These are phyloP conservation scores for Drosophila pseudoobscura DNA, from an alignment of 1,140 invertebrate species.

Conservation along the genomic window DNA sequence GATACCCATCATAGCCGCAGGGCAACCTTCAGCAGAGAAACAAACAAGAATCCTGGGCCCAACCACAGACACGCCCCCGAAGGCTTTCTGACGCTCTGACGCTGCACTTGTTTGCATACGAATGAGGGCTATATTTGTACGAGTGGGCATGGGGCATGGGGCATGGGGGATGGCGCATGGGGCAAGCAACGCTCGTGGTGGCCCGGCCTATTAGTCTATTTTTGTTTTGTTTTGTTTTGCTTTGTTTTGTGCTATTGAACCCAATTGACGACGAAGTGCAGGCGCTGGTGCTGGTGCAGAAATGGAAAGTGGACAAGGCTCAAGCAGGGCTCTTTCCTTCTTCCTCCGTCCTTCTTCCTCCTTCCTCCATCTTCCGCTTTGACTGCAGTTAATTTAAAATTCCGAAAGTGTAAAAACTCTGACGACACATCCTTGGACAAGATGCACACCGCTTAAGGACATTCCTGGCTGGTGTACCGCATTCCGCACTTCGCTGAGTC, in stretches of 20 bases:
- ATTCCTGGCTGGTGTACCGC: conserved; percentile 2
- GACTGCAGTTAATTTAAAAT: conserved; percentile 66
- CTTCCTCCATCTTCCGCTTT: too few species aligned
- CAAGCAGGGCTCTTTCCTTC: conserved; percentile 1
- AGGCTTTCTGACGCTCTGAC: conserved; percentile 18
- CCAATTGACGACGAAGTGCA: conserved; percentile 41
- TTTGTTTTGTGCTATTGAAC: conserved; percentile 70
- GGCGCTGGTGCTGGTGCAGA: conserved; percentile 4
- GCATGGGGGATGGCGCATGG: neutral
- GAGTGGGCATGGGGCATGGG: conserved; percentile 5
- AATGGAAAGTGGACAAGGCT: conserved; percentile 42
- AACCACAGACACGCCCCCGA: conserved; percentile 49
- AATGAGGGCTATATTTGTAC: conserved; percentile 70
- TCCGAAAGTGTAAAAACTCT: conserved; percentile 32
- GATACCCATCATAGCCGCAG: conserved; percentile 32
- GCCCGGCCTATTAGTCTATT: conserved; percentile 68
- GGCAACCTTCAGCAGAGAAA: conserved; percentile 33
- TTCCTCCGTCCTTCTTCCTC: conserved; percentile 1
- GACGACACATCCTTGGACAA: conserved; percentile 55
- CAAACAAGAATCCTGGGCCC: neutral
- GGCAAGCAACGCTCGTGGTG: conserved; percentile 28
- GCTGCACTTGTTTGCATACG: conserved; percentile 75
- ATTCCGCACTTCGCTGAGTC: conserved; percentile 6
- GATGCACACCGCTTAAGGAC: conserved; percentile 40
- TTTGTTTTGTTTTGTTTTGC: conserved; percentile 56